Conservation (phyloP, 2,797 vertebrate genomes). For the Euthynnus affinis region DNA sequence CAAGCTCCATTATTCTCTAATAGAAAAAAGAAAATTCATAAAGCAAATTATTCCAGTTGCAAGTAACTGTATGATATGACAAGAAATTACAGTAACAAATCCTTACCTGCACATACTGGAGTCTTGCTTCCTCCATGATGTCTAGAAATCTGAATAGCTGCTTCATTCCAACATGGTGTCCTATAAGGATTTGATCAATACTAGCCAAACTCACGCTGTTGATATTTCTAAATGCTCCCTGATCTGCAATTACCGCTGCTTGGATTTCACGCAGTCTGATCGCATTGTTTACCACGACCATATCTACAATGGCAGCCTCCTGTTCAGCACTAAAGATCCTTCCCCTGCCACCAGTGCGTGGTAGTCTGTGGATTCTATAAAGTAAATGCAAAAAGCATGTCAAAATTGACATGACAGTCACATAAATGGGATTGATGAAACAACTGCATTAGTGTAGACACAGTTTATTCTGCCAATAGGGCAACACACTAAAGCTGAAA, state of each 20-base stretch:
- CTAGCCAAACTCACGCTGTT: conserved; percentile 14
- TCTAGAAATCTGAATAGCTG: conserved; percentile 11
- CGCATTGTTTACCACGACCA: conserved; percentile 18
- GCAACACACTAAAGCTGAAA: too few species aligned
- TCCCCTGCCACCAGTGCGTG: conserved; percentile 4
- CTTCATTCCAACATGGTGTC: conserved; percentile 3
- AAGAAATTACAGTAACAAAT: too few species aligned
- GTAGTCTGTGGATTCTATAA: conserved; percentile 18
- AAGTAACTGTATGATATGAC: too few species aligned
- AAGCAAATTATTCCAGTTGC: too few species aligned
- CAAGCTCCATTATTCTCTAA: too few species aligned
- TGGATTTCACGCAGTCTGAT: conserved; percentile 25
- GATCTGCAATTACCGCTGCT: neutral
- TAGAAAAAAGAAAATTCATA: too few species aligned
- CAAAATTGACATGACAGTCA: neutral
- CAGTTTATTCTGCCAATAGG: too few species aligned
- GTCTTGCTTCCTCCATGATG: conserved; percentile 7
- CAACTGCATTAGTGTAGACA: too few species aligned
- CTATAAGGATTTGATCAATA: conserved; percentile 7
- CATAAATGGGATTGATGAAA: neutral
- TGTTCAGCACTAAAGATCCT: conserved; percentile 1
- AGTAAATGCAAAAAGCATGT: neutral
- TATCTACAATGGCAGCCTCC: conserved; percentile 27
- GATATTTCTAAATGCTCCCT: conserved; percentile 4
- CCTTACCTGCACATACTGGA: too few species aligned